These are phyloP conservation scores for Limanda limanda DNA, from an alignment of 2,113 vertebrate genomes.

Conservation along the genomic window DNA sequence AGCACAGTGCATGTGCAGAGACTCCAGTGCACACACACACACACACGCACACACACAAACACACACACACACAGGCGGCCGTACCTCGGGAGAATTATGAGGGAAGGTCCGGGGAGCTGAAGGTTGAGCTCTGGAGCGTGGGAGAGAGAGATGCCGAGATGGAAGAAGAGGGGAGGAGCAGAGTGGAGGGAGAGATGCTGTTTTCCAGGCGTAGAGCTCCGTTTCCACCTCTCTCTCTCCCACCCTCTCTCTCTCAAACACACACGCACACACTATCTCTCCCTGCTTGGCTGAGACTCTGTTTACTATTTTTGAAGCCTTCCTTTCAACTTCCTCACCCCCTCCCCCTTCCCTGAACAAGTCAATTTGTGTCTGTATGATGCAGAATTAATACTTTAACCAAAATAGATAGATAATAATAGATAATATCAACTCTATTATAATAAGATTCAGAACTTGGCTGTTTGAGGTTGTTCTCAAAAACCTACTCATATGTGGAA, in stretches of 20 bases:
- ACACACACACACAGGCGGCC: constrained; percentile 37
- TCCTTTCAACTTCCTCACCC: background rate
- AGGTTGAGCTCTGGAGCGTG: constrained; percentile 70
- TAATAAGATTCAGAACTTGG: background rate
- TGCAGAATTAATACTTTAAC: background rate
- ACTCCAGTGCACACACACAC: constrained; percentile 13
- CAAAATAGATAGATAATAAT: no score
- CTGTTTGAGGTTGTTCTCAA: background rate
- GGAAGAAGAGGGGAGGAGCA: constrained; percentile 69
- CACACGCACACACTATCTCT: background rate
- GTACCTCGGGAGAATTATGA: constrained; percentile 63
- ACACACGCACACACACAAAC: constrained; percentile 23
- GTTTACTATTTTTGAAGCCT: constrained; percentile 20
- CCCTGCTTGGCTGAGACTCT: constrained; percentile 3
- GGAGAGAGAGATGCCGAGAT: constrained; percentile 77
- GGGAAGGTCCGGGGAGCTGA: constrained; percentile 69
- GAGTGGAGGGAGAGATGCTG: constrained; percentile 64
- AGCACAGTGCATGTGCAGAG: constrained; percentile 21
- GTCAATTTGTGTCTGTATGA: background rate
- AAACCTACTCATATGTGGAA: background rate
- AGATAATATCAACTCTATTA: background rate
- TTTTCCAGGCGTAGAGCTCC: constrained; percentile 61
- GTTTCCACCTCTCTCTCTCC: constrained; percentile 39
- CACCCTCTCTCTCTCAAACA: constrained; percentile 6
- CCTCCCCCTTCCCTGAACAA: background rate